phyloP scores from a whole-genome alignment of 2,797 vertebrate genomes.

The Hapalemur alaotrensis region DNA sequence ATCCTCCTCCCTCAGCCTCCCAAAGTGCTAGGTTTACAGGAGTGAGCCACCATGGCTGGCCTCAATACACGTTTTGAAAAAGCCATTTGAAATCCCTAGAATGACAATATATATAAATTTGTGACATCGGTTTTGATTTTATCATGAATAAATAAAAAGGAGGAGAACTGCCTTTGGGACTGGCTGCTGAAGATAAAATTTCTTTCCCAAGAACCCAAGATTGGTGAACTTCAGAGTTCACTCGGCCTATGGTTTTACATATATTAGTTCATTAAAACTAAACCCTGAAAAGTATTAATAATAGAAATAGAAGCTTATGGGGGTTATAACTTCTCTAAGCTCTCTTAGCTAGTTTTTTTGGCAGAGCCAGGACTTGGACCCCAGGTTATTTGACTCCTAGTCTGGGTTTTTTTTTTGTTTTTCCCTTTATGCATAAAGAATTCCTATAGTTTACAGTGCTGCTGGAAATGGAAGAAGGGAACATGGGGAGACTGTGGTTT shows the following conservation, averaged over 20 bases:
- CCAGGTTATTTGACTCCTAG: background rate
- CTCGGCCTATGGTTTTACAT: background rate
- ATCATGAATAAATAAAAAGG: background rate
- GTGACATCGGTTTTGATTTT: slow-evolving; percentile 32
- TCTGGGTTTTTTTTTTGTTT: slow-evolving; percentile 22
- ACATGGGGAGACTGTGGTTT: background rate
- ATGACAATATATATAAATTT: background rate
- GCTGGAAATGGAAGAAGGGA: background rate
- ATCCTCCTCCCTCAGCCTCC: background rate
- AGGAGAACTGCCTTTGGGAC: background rate
- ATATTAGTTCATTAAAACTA: background rate
- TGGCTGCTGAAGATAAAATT: background rate
- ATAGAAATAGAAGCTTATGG: background rate
- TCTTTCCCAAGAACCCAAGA: background rate
- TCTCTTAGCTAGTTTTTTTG: background rate
- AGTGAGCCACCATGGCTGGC: background rate
- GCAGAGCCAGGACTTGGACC: slow-evolving; percentile 24
- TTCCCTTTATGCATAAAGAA: slow-evolving; percentile 36
- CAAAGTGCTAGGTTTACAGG: background rate
- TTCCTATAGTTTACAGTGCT: background rate
- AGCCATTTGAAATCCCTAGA: background rate
- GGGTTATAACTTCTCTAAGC: background rate
- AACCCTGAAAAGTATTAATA: background rate
- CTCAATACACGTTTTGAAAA: background rate
- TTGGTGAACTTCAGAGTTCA: background rate